Evolutionary conservation across 2,797 vertebrate genomes (phyloP), one percentile per base, ranked within the genome.

Genomic region (Coreius guichenoti): DNA sequence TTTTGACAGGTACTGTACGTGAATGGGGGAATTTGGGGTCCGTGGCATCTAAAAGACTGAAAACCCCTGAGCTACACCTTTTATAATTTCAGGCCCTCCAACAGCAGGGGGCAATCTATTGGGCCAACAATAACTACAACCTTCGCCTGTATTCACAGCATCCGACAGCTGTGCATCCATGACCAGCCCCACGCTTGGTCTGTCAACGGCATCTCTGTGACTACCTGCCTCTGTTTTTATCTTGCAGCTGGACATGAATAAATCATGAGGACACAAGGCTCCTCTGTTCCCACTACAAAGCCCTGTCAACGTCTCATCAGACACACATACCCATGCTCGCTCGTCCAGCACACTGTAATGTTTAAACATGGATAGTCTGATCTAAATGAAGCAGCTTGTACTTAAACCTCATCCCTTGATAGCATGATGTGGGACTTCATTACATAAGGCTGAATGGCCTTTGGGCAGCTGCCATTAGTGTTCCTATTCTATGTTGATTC

Each of bases 221-320:
- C 94, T 94, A 92, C 93, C 90, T 91, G 92, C 93, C 92, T 95
- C 93, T 95, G 94, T 95, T 92, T 89, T 82, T 86, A 93, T 94
- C 94, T 93, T 92, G 93, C 94, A 96, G 95, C 95, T 96, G 95
- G 94, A 95, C 93, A 95, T 95, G 94, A 93, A 96, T 96, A 95
- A 95, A 92, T 92, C 95, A 96, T 95, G 93, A 94, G 92, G 92
- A 94, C 91, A 96, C 94, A 96, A 95, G 93, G 94, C 93, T 93
- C 84, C 93, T 95, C 94, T 96, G 94, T 95, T 94, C 91, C 89
- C 90, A 91, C 93, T 94, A 95, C 95, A 95, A 95, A 95, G 94
- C 92, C 94, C 92, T 94, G 94, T 95, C 94, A 95, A 95, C 94
- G 91, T 93, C 92, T 92, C 92, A 91, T 93, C 89, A 87, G 87